A percentile compares a stretch with the other conserved stretches of the same genome.
These are phyloP conservation scores for Chrysocyon brachyurus DNA, from an alignment of 2,797 vertebrate genomes.

Conservation along the genomic window DNA sequence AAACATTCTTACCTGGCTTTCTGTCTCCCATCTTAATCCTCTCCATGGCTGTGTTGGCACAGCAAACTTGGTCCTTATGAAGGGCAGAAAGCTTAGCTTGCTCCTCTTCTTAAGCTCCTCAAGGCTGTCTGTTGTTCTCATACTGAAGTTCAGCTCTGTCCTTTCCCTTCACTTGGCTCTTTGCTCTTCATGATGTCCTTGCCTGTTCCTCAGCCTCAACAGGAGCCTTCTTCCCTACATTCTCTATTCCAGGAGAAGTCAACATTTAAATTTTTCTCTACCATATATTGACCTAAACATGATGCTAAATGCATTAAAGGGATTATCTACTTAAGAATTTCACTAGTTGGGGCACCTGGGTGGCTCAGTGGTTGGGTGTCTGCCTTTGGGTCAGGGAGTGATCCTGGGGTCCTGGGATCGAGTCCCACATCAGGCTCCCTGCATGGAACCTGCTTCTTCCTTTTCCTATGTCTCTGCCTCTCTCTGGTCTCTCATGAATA, in stretches of 20 bases:
- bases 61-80: not conserved
- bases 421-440: no score
- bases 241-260: not conserved
- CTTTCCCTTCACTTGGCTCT: not conserved
- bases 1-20: not conserved
- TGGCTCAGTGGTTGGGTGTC: no score
- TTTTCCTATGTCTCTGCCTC: no score
- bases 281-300: no score
- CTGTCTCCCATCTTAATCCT: not conserved
- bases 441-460: no score
- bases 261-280: not conserved
- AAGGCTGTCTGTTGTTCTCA: not conserved
- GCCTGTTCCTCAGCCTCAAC: not conserved
- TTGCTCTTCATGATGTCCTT: not conserved
- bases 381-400: no score
- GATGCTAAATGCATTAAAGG: no score
- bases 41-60: no score
- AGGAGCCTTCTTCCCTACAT: not conserved
- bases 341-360: no score
- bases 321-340: no score
- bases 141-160: not conserved
- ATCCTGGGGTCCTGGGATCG: no score
- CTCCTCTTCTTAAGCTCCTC: not conserved
- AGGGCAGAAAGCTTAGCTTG: not conserved
- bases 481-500: no score